Evolutionary conservation across 2,888 invertebrate species (phyloP).

Genomic region (Tenthredo scrophulariae): DNA sequence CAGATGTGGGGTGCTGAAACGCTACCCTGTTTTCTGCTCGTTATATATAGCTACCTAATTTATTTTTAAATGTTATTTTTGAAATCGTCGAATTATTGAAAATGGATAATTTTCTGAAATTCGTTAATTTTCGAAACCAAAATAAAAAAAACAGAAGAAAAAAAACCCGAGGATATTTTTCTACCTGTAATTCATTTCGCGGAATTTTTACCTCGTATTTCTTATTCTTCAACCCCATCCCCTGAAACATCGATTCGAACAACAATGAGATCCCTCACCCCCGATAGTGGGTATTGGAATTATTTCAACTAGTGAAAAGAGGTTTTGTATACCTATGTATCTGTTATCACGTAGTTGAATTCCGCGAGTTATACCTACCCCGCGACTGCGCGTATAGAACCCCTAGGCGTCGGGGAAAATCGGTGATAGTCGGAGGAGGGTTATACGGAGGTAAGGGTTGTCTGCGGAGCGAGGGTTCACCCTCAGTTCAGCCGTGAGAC

Average conservation of each 20-base stretch:
- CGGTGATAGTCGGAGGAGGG: slow-evolving; percentile 45
- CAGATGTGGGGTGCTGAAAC: background rate
- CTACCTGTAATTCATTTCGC: too few species aligned
- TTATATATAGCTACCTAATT: too few species aligned
- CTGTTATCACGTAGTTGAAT: slow-evolving; percentile 28
- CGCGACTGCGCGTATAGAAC: slow-evolving; percentile 47
- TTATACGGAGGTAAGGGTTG: slow-evolving; percentile 62
- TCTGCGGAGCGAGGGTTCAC: slow-evolving; percentile 66
- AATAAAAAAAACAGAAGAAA: too few species aligned
- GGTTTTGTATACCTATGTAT: background rate
- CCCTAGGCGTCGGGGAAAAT: slow-evolving; percentile 52
- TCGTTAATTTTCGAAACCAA: too few species aligned
- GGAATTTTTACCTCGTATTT: background rate
- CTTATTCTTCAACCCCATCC: background rate
- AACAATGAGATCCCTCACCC: background rate
- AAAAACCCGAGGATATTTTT: too few species aligned
- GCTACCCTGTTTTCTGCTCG: background rate
- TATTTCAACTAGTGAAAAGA: background rate
- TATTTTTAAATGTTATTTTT: too few species aligned
- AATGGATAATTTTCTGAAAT: too few species aligned
- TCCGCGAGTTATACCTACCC: background rate
- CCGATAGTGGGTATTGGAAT: slow-evolving; percentile 1
- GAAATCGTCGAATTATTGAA: too few species aligned
- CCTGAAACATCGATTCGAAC: background rate
- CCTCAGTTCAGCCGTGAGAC: slow-evolving; percentile 74